phyloP scores from a whole-genome alignment of 2,797 vertebrate species.

The Chloroceryle inda region DNA sequence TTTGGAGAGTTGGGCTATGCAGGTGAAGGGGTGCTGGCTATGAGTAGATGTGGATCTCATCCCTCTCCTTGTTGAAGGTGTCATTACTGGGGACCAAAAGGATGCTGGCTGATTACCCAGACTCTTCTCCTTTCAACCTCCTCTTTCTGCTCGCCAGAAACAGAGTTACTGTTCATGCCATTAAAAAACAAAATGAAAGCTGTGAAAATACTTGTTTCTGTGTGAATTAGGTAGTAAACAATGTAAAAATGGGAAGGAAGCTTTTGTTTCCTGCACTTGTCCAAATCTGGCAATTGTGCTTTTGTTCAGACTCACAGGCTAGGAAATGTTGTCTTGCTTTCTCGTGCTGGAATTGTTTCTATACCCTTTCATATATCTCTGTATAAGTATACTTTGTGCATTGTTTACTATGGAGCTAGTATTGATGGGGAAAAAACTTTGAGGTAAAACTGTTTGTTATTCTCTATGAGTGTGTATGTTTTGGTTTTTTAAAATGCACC shows the following conservation, averaged over 20 bases:
- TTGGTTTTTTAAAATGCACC: slow-evolving; percentile 58
- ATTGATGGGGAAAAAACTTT: slow-evolving; percentile 69
- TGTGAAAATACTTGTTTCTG: slow-evolving; percentile 58
- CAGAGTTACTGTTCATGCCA: neutral
- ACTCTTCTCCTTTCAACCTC: slow-evolving; percentile 3
- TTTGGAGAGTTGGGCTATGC: neutral
- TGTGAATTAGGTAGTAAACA: slow-evolving; percentile 15
- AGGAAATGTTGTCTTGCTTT: slow-evolving; percentile 68
- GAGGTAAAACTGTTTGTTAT: slow-evolving; percentile 81
- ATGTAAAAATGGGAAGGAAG: slow-evolving; percentile 20
- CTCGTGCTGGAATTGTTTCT: slow-evolving; percentile 74
- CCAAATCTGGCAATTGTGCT: slow-evolving; percentile 42
- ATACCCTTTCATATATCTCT: slow-evolving; percentile 66
- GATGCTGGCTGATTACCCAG: neutral
- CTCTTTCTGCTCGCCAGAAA: neutral
- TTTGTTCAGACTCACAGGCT: slow-evolving; percentile 36
- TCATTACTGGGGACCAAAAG: neutral
- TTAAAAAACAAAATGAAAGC: slow-evolving; percentile 69
- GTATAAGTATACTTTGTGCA: slow-evolving; percentile 67
- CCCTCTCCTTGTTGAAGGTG: neutral
- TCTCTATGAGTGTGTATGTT: slow-evolving; percentile 78
- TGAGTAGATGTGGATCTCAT: neutral
- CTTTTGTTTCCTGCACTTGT: slow-evolving; percentile 56
- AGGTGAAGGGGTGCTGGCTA: slow-evolving; percentile 37
- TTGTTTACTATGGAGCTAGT: slow-evolving; percentile 79